Conservation (phyloP, 2,888 invertebrate species). For the Ichneumoninae sp. region DNA sequence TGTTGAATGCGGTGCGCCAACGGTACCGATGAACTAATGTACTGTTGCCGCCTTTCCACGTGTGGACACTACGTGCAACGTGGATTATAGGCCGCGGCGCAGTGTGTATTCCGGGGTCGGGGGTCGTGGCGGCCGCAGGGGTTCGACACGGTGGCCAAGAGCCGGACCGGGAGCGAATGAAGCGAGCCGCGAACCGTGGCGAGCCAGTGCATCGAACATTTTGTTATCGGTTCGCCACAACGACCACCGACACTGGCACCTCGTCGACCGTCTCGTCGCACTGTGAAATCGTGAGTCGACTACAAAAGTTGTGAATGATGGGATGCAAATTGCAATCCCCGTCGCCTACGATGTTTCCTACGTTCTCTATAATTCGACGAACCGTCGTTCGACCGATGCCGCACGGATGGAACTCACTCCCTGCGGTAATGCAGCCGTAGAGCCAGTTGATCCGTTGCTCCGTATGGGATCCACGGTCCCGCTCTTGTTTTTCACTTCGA, state of each 20-base stretch:
- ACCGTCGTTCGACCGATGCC: not conserved
- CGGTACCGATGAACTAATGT: conserved; percentile 34
- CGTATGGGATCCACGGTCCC: too few species aligned
- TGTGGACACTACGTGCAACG: conserved; percentile 7
- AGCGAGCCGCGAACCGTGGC: not conserved
- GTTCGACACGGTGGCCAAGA: not conserved
- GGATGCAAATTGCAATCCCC: conserved; percentile 43
- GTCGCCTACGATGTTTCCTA: not conserved
- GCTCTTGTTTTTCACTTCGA: too few species aligned
- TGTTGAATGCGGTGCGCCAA: conserved; percentile 38
- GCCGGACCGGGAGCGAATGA: not conserved
- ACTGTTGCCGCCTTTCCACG: conserved; percentile 8
- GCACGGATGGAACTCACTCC: too few species aligned
- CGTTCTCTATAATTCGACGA: not conserved
- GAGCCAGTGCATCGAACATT: conserved; percentile 49
- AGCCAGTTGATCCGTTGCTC: too few species aligned
- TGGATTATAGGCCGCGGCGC: not conserved
- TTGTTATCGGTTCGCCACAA: conserved; percentile 50
- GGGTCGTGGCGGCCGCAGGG: not conserved
- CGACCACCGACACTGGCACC: conserved; percentile 10
- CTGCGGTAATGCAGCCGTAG: too few species aligned
- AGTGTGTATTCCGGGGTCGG: conserved; percentile 1
- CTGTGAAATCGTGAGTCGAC: conserved; percentile 39
- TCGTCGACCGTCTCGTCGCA: conserved; percentile 23
- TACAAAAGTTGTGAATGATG: conserved; percentile 54